These are phyloP conservation scores for Apamea sordens DNA, from an alignment of 2,888 invertebrate species.

Conservation along the genomic window DNA sequence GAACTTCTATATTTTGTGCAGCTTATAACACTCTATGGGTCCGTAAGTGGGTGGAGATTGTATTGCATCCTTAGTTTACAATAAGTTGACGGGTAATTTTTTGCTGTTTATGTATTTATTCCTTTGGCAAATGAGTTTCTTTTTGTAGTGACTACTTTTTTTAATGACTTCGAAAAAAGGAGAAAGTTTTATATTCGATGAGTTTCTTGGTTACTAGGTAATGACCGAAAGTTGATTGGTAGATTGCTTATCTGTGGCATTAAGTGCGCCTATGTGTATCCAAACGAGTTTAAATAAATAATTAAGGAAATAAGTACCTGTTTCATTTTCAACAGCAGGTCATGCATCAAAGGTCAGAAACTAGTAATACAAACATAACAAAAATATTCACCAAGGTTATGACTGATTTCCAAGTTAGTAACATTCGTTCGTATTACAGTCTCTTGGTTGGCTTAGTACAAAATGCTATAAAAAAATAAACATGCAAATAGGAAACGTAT, in stretches of 20 bases:
- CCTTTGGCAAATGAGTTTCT: too few species aligned
- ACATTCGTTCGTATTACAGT: background rate
- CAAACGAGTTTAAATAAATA: background rate
- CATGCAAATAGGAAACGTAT: background rate
- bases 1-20: background rate
- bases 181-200: background rate
- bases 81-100: background rate
- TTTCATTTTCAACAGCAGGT: background rate
- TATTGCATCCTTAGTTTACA: background rate
- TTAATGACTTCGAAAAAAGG: background rate
- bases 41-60: background rate
- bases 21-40: slow-evolving; percentile 1
- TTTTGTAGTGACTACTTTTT: background rate
- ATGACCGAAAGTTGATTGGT: background rate
- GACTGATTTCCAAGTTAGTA: background rate
- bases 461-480: slow-evolving; percentile 3
- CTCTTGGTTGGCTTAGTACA: background rate
- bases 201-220: background rate
- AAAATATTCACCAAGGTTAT: background rate
- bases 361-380: too few species aligned
- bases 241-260: background rate
- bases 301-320: too few species aligned
- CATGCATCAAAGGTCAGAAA: background rate
- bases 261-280: background rate
- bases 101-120: background rate